A percentile compares a stretch with the other conserved stretches of the same genome.
phyloP scores from a whole-genome alignment of 2,113 vertebrate species.

The Pampusana beccarii region DNA sequence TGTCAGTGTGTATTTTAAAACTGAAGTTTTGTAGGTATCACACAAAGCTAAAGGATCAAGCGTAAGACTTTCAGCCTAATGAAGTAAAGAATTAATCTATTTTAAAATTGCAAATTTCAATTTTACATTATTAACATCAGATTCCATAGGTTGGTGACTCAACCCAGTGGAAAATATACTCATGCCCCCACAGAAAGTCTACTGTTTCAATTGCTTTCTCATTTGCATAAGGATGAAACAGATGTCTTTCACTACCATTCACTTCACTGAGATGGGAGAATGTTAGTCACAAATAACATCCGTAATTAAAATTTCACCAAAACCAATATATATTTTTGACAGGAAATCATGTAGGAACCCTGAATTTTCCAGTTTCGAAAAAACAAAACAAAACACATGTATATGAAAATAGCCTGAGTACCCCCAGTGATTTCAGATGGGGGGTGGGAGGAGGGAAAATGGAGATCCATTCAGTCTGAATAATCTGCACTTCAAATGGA shows the following conservation, averaged over 20 bases:
- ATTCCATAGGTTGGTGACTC: not conserved
- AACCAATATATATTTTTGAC: not conserved
- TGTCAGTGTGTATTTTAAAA: not conserved
- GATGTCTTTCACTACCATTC: not conserved
- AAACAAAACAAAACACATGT: not conserved
- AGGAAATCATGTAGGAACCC: not conserved
- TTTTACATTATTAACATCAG: not conserved
- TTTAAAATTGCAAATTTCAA: not conserved
- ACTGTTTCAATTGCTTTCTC: not conserved
- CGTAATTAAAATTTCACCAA: not conserved
- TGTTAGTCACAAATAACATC: not conserved
- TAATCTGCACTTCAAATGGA: not conserved
- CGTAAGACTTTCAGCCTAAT: not conserved
- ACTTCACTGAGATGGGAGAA: not conserved
- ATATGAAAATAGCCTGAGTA: not conserved
- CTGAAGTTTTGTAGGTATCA: not conserved
- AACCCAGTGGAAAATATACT: not conserved
- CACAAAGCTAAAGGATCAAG: not conserved
- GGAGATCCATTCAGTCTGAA: not conserved
- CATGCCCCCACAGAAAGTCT: not conserved
- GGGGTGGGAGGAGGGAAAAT: no score
- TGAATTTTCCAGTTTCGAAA: not conserved
- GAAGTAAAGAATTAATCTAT: not conserved
- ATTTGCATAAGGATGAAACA: not conserved
- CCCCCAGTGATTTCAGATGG: not conserved